Evolutionary conservation across 2,797 vertebrate genomes (phyloP).

Genomic region (Esox lucius): DNA sequence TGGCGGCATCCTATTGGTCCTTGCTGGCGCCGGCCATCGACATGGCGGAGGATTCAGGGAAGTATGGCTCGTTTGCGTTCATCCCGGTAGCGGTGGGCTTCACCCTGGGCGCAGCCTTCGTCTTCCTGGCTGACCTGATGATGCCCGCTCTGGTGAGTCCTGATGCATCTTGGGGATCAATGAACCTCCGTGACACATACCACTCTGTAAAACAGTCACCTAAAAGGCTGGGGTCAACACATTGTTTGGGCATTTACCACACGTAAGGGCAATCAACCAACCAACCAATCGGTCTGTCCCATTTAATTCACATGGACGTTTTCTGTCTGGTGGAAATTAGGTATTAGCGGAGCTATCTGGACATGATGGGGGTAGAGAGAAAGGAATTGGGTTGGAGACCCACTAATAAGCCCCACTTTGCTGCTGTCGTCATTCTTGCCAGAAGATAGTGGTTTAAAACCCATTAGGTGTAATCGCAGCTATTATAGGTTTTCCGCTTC

Average conservation of each 20-base stretch:
- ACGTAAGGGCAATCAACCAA: neutral
- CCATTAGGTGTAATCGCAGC: neutral
- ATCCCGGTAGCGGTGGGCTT: slow-evolving; percentile 89
- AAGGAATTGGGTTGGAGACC: neutral
- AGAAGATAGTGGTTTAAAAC: neutral
- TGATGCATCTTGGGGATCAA: neutral
- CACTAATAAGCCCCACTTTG: neutral
- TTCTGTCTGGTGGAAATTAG: neutral
- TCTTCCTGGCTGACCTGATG: slow-evolving; percentile 84
- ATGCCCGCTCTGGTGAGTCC: slow-evolving; percentile 84
- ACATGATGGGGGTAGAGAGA: neutral
- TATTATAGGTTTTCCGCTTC: neutral
- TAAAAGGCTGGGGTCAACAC: neutral
- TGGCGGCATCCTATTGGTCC: slow-evolving; percentile 97
- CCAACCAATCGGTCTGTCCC: too few relatives aligned
- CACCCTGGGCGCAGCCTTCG: slow-evolving; percentile 86
- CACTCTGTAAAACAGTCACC: neutral
- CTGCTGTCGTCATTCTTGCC: neutral
- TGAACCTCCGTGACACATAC: neutral
- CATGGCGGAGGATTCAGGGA: slow-evolving; percentile 86
- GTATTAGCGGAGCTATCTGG: neutral
- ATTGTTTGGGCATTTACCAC: neutral
- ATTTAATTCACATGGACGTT: neutral
- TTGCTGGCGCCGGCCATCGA: slow-evolving; percentile 91
- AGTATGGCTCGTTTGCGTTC: slow-evolving; percentile 88